These are phyloP conservation scores for Aphodius granarius DNA, from an alignment of 2,888 invertebrate species.

Conservation along the genomic window DNA sequence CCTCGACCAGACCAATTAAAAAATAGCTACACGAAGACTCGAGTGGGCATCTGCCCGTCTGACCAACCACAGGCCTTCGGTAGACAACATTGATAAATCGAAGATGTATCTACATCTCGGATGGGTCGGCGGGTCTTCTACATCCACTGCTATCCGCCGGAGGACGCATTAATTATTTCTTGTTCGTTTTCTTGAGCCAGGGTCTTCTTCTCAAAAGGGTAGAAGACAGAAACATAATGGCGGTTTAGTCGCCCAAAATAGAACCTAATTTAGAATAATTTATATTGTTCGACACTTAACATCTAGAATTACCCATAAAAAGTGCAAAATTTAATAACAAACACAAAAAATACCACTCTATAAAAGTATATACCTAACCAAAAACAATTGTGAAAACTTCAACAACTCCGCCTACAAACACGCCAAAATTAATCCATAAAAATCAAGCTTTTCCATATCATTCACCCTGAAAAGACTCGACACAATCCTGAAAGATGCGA, in stretches of 20 bases:
- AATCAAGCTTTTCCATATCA: neutral
- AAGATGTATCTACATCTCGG: slow-evolving; percentile 35
- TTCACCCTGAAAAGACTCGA: neutral
- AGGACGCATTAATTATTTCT: neutral
- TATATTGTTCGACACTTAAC: too few species aligned
- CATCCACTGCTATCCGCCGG: neutral
- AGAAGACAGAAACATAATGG: too few species aligned
- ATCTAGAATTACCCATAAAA: too few species aligned
- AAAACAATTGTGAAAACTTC: too few species aligned
- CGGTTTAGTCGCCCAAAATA: too few species aligned
- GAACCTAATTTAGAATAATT: too few species aligned
- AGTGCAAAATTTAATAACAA: too few species aligned
- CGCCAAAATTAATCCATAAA: neutral
- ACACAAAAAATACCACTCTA: too few species aligned
- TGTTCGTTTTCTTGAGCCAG: neutral
- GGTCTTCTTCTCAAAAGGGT: too few species aligned
- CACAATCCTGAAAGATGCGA: neutral
- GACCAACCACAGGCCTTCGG: slow-evolving; percentile 47
- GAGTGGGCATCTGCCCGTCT: slow-evolving; percentile 43
- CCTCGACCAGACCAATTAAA: slow-evolving; percentile 50
- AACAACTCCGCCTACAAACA: too few species aligned
- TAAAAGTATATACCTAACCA: too few species aligned
- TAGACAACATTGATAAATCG: slow-evolving; percentile 46
- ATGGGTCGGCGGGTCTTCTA: neutral
- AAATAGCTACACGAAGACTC: slow-evolving; percentile 51